Evolutionary conservation across 92 coral and sea anemone species (phyloP), one percentile per base, ranked within the genome.

Genomic region (Bergia puertoricense): DNA sequence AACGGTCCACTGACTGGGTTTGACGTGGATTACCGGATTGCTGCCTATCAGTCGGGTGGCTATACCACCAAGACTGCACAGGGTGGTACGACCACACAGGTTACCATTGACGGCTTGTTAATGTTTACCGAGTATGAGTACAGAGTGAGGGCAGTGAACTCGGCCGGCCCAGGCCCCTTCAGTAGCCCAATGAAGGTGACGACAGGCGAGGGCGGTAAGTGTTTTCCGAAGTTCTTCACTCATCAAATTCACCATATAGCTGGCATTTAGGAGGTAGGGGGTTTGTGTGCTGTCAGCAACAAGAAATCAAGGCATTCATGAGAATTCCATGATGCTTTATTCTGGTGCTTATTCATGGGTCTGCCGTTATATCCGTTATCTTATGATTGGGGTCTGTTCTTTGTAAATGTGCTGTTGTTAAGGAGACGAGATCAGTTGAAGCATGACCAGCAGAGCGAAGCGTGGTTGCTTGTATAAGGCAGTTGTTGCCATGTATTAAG

Each of bases 161-260:
- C 91, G 43, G 99, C 98, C 48, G 99, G 98, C 2, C 87, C 92
- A 8, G 99, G 99, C 37, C 94, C 91, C 74, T 94, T 85, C 72
- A 95, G 97, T 78, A 67, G 30, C 8, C 86, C 92, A 15, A 85
- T 86, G 67, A 85, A 88, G n/a, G 89, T 95, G 30, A 91, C 89
- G 71, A 97, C 99, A 4, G 93, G 95, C 8, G 99, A 97, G 89
- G 99, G 97, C 48, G 93, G 99, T 97, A 66, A 78, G 97, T 42
- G 44, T 82, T 54, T 54, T 1, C 54, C 59, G 14, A 1, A 54
- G 18, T 54, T 5, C 10, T 48, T 46, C 36, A 5, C 11, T 8
- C 65, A 18, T 23, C 23, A 3, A 62, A 62, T 3, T 62, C 30
- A 4, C 69, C 5, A 15, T 22, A 6, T 62, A 22, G 69, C 69